Percentiles rank a stretch among this genome's conserved stretches.
Conservation (phyloP, 1,140 invertebrate genomes). For the Atopsyche davidsoni region DNA sequence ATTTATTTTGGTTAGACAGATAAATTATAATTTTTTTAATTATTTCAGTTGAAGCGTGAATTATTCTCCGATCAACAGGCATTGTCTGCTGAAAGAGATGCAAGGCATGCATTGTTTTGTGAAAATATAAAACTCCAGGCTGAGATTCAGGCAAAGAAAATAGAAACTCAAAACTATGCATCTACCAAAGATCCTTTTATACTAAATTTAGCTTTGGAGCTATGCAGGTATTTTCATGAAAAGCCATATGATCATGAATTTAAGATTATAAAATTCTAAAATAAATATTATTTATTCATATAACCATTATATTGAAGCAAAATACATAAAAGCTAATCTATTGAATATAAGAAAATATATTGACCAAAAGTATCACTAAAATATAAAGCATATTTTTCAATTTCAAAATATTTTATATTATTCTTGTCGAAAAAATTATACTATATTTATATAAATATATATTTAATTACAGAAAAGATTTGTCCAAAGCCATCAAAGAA, state of each 20-base stretch:
- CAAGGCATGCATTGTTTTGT: slow-evolving; percentile 40
- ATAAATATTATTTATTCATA: neutral
- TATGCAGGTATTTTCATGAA: slow-evolving; percentile 34
- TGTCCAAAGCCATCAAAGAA: slow-evolving; percentile 22
- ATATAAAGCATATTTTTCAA: too few species aligned
- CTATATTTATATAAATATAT: neutral
- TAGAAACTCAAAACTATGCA: slow-evolving; percentile 9
- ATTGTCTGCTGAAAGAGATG: slow-evolving; percentile 41
- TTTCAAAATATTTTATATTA: too few species aligned
- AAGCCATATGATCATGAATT: slow-evolving; percentile 1
- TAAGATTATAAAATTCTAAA: slow-evolving; percentile 5
- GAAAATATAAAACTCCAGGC: slow-evolving; percentile 40
- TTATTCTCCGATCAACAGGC: slow-evolving; percentile 38
- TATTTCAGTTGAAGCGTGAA: slow-evolving; percentile 28
- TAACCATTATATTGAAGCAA: neutral
- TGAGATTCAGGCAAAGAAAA: slow-evolving; percentile 30
- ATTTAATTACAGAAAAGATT: slow-evolving; percentile 17
- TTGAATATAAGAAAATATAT: too few species aligned
- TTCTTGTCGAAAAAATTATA: too few species aligned
- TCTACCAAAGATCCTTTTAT: slow-evolving; percentile 40
- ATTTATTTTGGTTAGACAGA: neutral
- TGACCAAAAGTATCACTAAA: too few species aligned
- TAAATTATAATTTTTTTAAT: neutral
- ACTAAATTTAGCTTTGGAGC: slow-evolving; percentile 39
- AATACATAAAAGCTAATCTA: too few species aligned